Percentiles rank a stretch among this genome's conserved stretches.
Evolutionary conservation across 2,113 vertebrate genomes (phyloP).

Genomic region (Morone chrysops): DNA sequence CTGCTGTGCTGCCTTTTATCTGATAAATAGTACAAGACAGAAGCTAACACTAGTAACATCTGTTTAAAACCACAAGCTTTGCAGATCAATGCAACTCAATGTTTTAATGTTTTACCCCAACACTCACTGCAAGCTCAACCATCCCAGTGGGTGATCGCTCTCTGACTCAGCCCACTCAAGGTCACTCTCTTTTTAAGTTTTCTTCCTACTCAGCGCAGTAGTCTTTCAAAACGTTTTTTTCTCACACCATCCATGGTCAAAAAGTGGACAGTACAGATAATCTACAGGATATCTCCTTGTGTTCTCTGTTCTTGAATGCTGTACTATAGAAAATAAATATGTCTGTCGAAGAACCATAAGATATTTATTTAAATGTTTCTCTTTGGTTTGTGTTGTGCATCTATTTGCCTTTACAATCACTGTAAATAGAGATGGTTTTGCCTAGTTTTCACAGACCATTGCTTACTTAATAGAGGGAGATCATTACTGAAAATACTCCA

Average conservation of each 20-base stretch:
- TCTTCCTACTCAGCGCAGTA: not conserved
- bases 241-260: not conserved
- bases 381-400: not conserved
- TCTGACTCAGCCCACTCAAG: slow-evolving; percentile 13
- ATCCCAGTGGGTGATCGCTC: slow-evolving; percentile 11
- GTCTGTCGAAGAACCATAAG: not conserved
- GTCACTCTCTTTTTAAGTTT: slow-evolving; percentile 13
- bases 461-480: not conserved
- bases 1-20: not conserved
- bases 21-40: not conserved
- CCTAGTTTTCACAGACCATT: not conserved
- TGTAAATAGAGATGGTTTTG: not conserved
- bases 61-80: not conserved
- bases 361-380: not conserved
- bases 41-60: not conserved
- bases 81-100: slow-evolving; percentile 2
- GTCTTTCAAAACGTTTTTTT: not conserved
- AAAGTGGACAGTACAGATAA: not conserved
- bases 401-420: not conserved
- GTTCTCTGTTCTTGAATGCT: not conserved
- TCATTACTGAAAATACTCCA: not conserved
- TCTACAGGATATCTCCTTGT: not conserved
- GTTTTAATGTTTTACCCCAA: slow-evolving; percentile 27
- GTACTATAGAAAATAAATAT: not conserved
- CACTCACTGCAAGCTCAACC: slow-evolving; percentile 1